phyloP scores from a whole-genome alignment of 2,888 invertebrate genomes.

The Pseudanteris insignis region DNA sequence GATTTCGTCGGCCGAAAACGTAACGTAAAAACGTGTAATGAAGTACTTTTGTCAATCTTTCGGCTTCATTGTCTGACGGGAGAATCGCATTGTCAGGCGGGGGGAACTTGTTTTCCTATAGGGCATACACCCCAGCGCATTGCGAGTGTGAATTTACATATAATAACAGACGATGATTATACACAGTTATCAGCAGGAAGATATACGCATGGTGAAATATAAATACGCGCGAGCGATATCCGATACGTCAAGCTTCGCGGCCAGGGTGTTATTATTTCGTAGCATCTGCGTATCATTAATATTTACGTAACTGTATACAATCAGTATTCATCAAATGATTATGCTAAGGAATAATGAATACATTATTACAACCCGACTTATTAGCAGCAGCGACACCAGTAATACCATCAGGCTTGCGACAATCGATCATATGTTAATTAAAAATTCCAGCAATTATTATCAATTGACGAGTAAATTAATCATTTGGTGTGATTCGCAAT shows the following conservation, averaged over 20 bases:
- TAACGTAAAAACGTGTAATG: background rate
- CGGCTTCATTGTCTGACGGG: background rate
- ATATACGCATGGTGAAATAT: constrained; percentile 24
- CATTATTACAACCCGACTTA: constrained; percentile 9
- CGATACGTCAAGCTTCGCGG: constrained; percentile 15
- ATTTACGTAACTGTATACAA: constrained; percentile 22
- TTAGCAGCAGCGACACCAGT: constrained; percentile 3
- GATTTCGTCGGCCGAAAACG: no score
- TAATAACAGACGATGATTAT: constrained; percentile 30
- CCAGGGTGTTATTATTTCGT: constrained; percentile 25
- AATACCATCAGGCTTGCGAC: background rate
- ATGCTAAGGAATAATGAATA: constrained; percentile 1
- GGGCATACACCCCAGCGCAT: constrained; percentile 13
- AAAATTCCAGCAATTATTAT: constrained; percentile 9
- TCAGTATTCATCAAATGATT: constrained; percentile 19
- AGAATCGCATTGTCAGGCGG: constrained; percentile 11
- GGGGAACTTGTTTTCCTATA: constrained; percentile 13
- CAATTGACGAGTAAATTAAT: no score
- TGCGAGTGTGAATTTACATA: constrained; percentile 32
- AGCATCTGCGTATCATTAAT: constrained; percentile 34
- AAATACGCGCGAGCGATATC: constrained; percentile 16
- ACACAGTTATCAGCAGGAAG: constrained; percentile 31
- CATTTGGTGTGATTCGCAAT: no score
- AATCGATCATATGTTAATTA: constrained; percentile 13
- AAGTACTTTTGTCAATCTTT: constrained; percentile 9